Base-by-base conservation (phyloP, 64 coral and sea anemone species). In the Dendronephthya gigantea region DNA sequence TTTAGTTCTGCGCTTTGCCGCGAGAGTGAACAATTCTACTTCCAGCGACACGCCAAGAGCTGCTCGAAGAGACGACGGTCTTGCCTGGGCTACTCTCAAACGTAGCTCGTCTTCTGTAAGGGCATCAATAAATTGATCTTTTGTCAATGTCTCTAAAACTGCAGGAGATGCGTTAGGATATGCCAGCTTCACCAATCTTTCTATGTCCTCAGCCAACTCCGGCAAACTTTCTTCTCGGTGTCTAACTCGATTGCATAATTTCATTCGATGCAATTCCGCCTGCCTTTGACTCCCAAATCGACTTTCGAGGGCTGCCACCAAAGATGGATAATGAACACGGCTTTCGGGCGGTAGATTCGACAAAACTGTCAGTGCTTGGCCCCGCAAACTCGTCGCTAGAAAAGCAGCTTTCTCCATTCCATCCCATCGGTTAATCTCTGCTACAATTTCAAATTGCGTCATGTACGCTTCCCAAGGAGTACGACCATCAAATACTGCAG, bases 401-500 rank as follows among this genome's bases (percentile, higher is more conserved):
- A n/a, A n/a, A n/a, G n/a, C n/a, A n/a, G n/a, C n/a, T n/a, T n/a
- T n/a, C n/a, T n/a, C n/a, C n/a, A n/a, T n/a, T n/a, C n/a, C n/a
- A n/a, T n/a, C n/a, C n/a, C n/a, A n/a, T n/a, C n/a, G n/a, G n/a
- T n/a, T n/a, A n/a, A n/a, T n/a, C n/a, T n/a, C n/a, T n/a, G n/a
- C n/a, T n/a, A n/a, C n/a, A n/a, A n/a, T n/a, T n/a, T n/a, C 90
- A 83, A 87, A 91, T 58, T 91, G 90, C 0, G 81, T 84, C 31
- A 66, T 40, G 22, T 87, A 91, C 8, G 81, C 90, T 34, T 87
- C 81, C 85, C 85, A 91, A 12, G 79, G 82, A 9, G 85, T 83
- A 14, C 59, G 49, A n/a, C 66, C 66, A 70, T 70, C 66, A 70
- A 70, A 70, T 31, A 70, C 66, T 70, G 66, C 19, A 9, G 66